These are phyloP conservation scores for Chunga burmeisteri DNA, from an alignment of 2,113 vertebrate species.

Conservation along the genomic window DNA sequence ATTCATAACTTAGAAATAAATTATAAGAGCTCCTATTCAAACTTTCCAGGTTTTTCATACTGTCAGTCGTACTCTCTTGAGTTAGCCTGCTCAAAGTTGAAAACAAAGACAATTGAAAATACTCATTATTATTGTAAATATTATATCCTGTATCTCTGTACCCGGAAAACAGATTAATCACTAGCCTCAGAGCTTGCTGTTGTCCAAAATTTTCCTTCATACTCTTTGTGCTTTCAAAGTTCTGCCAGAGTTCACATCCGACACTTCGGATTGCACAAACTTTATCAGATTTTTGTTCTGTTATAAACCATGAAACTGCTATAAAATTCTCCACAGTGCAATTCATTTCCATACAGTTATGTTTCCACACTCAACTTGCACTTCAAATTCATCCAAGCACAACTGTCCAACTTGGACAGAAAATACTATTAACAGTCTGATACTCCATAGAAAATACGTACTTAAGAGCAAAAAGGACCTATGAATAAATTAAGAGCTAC, in stretches of 20 bases:
- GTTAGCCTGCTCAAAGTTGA: neutral
- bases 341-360: neutral
- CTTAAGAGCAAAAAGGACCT: neutral
- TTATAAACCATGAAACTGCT: neutral
- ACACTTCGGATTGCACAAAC: neutral
- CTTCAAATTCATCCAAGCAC: neutral
- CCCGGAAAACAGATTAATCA: rapidly evolving
- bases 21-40: neutral
- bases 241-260: rapidly evolving
- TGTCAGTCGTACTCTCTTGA: neutral
- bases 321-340: neutral
- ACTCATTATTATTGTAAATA: neutral
- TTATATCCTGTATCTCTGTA: neutral
- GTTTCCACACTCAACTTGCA: neutral
- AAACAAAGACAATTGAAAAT: neutral
- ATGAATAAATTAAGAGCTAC: neutral
- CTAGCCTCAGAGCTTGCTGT: neutral
- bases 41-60: too few relatives aligned
- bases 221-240: neutral
- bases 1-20: neutral
- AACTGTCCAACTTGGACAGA: neutral
- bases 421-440: neutral
- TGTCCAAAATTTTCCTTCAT: neutral
- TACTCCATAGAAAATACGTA: neutral
- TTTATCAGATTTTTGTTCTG: neutral